Evolutionary conservation across 2,797 vertebrate species (phyloP), one percentile per base, ranked within the genome.

Genomic region (Scleropages formosus): DNA sequence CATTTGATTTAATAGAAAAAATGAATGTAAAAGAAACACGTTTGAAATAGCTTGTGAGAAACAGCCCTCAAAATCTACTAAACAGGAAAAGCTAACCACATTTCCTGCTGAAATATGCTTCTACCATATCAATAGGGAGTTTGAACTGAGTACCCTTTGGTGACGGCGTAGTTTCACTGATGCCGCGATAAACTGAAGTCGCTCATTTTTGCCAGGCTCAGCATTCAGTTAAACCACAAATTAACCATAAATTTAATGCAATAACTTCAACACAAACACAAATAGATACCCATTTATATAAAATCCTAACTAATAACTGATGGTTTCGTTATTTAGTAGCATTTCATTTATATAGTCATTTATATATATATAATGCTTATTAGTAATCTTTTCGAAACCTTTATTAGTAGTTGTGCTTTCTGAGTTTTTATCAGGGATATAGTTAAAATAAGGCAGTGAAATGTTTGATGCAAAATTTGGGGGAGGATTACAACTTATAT

Each of bases 41-140:
- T 39, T 39, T 39, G 2, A n/a, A n/a, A n/a, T 39, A 6, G 0
- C n/a, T n/a, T 58, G 12, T n/a, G 12, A 58, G 53, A 58, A 58
- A 58, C 13, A 58, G 18, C 18, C 31, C 58, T 47, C 31, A 72
- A 15, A 53, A 53, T 12, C 67, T 10, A 8, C 26, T 51, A 46
- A 18, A n/a, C 65, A 26, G 58, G 44, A 70, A 70, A 61, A 26
- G 4, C 56, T 59, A 53, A 69, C 56, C 65, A 27, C n/a, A 69
- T n/a, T 31, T 62, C 62, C 66, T 76, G 53, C 51, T 47, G 65
- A 67, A 46, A 75, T 13, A 53, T 47, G 20, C 27, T 3, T 75
- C 13, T 10, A 16, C 15, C 74, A 70, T 69, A 69, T 76, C 66
- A 53, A 18, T 46, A 31, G 22, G 24, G 44, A 62, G 24, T 59